Base-by-base conservation (phyloP, 2,113 vertebrate genomes). In the Salminus brasiliensis region DNA sequence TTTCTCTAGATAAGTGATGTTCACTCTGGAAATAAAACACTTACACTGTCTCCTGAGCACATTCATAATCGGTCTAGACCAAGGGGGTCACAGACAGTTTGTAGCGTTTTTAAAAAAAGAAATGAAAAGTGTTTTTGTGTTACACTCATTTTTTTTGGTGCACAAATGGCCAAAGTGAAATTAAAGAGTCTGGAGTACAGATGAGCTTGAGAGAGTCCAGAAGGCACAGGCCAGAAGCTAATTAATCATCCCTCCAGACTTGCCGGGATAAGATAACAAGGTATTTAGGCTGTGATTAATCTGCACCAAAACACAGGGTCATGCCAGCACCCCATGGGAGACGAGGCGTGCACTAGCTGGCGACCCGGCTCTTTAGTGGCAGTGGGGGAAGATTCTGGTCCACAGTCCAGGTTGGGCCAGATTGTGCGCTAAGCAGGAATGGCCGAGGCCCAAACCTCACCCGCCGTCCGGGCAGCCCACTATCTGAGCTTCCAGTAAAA, bases 231-330 rank as follows among this genome's bases (percentile, higher is more conserved):
- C 39, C 77, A 74, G 69, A 52, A 69, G 39, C 65, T 80, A 80
- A 81, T 83, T 69, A 63, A 77, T 87, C 74, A 73, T 81, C 71
- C 45, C 41, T 72, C 30, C 49, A 27, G 77, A 72, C 79, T 65
- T 41, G 77, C 74, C 32, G 15, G 73, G 79, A 78, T 80, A 78
- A 85, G 80, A 82, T 84, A 82, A 80, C 70, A 75, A 73, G 57
- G 21, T 55, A 70, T 65, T 82, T 75, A 76, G 47, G 72, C 66
- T 32, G 72, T 74, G 76, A 85, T 80, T 82, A 83, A 81, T 82
- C 57, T 72, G 60, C 63, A 68, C 43, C 32, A 52, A 78, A 41
- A 68, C 47, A 72, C 45, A 67, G 78, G 49, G 43, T 25, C 72
- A 25, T 43, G 60, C 67, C 80, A 74, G 57, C 21, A 13, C 53